Base-by-base conservation (phyloP, 2,797 vertebrate species). In the Poeciliopsis gracilis region DNA sequence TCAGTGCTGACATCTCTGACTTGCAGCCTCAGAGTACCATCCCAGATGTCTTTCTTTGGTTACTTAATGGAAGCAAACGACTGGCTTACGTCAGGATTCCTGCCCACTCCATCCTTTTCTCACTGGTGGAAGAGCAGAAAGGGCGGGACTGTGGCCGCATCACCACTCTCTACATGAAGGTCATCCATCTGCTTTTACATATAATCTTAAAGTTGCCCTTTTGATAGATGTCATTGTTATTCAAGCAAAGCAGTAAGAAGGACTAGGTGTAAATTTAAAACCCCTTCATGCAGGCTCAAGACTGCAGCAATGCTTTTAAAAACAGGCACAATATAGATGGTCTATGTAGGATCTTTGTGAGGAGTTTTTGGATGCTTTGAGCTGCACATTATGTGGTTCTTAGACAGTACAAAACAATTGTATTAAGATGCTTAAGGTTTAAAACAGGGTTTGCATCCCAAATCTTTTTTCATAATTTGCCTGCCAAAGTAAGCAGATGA, bases 11-110 rank as follows among this genome's bases (percentile, higher is more conserved):
- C 13, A 16, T 20, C 1, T 43, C 7, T 23, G 45, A 8, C 73
- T 3, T 79, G 16, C 91, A 99, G 98, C 98, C 98, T 3, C 98
- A 99, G 91, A 95, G 94, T 73, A 97, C 97, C 5, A 93, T 99
- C 51, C 98, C 97, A 0, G 98, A 98, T 30, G 95, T 95, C 46
- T 95, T 99, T 30, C 67, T 99, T 45, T 99, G 98, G 97, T 95
- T 98, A 96, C 83, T 98, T 80, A 96, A 94, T 55, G 96, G 95
- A 59, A 94, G 82, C 36, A 96, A 90, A 78, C 93, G 95, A 13
- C 89, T 98, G 84, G 97, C 97, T 2, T 98, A 97, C 0, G 88
- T 96, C 69, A 94, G 96, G 75, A 95, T 99, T 67, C 96, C 97
- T 1, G 93, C 96, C 4, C 94, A 97, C 90, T 93, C 97, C 61